Conservation (phyloP, 2,797 vertebrate genomes). For the Coluber constrictor region DNA sequence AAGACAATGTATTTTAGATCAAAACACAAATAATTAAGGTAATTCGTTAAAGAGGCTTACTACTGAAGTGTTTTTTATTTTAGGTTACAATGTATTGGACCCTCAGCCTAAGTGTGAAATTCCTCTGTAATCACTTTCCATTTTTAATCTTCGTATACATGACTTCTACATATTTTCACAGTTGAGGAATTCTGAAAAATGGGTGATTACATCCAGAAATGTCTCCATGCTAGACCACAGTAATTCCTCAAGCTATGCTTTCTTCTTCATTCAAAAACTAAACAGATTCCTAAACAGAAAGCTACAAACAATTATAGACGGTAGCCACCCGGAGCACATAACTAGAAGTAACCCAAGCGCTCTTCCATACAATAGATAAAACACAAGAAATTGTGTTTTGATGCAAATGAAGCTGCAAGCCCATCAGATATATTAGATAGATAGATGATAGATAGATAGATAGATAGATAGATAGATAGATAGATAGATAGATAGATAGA, state of each 20-base stretch:
- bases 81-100: not conserved
- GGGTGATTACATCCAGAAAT: not conserved
- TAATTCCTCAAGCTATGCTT: not conserved
- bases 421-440: not conserved
- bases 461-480: too few species aligned
- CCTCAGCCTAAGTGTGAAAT: not conserved
- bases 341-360: not conserved
- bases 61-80: not conserved
- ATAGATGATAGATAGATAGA: too few species aligned
- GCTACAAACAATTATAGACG: not conserved
- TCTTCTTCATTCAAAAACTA: not conserved
- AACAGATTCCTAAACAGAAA: not conserved
- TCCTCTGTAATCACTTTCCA: too few species aligned
- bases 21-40: not conserved
- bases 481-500: too few species aligned
- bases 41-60: not conserved
- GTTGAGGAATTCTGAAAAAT: not conserved
- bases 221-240: not conserved
- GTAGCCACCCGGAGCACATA: not conserved
- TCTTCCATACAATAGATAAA: not conserved
- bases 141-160: not conserved
- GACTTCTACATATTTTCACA: not conserved
- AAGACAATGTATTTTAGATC: not conserved
- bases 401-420: not conserved
- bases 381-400: not conserved